phyloP scores from a whole-genome alignment of 2,113 vertebrate species.

The Triplophysa siluroides region DNA sequence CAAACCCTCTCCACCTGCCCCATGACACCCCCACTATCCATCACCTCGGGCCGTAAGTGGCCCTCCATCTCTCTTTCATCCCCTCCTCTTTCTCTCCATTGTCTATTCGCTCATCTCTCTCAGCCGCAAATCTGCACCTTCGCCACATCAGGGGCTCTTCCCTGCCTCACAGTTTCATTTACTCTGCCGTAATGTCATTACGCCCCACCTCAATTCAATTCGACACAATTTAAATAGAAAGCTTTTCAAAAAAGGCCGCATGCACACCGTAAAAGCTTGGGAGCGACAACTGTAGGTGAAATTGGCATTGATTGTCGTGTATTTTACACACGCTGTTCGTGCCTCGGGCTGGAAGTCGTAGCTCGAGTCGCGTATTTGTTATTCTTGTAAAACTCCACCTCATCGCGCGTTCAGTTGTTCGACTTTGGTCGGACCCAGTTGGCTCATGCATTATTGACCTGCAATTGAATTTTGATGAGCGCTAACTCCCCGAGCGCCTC shows the following conservation, averaged over 20 bases:
- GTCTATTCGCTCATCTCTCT: conserved; percentile 27
- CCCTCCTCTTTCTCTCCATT: neutral
- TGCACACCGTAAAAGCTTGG: neutral
- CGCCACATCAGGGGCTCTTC: neutral
- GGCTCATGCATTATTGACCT: conserved; percentile 56
- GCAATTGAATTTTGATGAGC: conserved; percentile 55
- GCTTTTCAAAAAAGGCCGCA: conserved; percentile 6
- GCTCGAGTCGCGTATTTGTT: conserved; percentile 26
- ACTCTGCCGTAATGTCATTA: conserved; percentile 25
- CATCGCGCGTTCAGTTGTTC: conserved; percentile 34
- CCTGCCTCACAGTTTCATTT: conserved; percentile 21
- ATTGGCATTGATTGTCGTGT: neutral
- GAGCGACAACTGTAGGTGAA: neutral
- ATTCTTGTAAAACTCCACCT: conserved; percentile 9
- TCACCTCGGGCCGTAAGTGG: conserved; percentile 37
- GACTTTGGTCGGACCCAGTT: conserved; percentile 17
- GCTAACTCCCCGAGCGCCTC: conserved; percentile 26
- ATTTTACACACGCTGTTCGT: neutral
- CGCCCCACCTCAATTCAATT: conserved; percentile 30
- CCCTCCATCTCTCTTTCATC: conserved; percentile 1
- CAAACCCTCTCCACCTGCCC: conserved; percentile 25
- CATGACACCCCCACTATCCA: conserved; percentile 38
- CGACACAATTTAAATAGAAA: conserved; percentile 18
- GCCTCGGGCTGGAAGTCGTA: neutral
- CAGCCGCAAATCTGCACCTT: conserved; percentile 19